Evolutionary conservation across 1,140 invertebrate genomes (phyloP), one percentile per base, ranked within the genome.

Genomic region (Anastatus disparis): DNA sequence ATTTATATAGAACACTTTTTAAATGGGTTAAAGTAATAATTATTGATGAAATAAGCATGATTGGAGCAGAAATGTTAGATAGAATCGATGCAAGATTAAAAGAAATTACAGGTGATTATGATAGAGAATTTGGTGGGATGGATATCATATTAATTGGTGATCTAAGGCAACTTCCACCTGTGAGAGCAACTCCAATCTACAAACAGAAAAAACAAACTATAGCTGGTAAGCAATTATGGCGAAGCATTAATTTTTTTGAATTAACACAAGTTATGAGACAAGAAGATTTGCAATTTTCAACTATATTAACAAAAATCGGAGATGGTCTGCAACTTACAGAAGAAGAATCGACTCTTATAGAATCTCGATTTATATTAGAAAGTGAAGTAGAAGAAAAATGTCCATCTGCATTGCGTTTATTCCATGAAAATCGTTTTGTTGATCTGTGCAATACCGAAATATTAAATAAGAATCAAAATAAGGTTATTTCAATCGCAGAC

Each of bases 41-140:
- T 10, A 79, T 84, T 55, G 81, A 84, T 69, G 81, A 84, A 74
- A 74, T 84, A 4, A 78, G 76, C 24, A 83, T 82, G 79, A 73
- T 82, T 17, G 74, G 78, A 44, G 27, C 74, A 15, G 70, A 64
- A 66, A 53, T 77, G 20, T 67, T 82, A 17, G 4, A 52, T 22
- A 27, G 77, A 56, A 74, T 84, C 42, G 72, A 82, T 63, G 17
- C 15, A 27, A 42, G 79, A 24, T 64, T 83, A 24, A 68, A 75
- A 55, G 75, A 84, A 78, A 80, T 84, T 17, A 79, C 79, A 20
- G 74, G 74, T 9, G 72, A 40, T 46, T 74, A 70, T 71, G 58
- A 74, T 15, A 29, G 63, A 42, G 27, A 40, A 38, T 79, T 79
- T 72, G 74, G 74, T n/a, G 73, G 74, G 20, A 29, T 76, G 13